These are phyloP conservation scores for Subacronicta megacephala DNA, from an alignment of 2,888 invertebrate genomes.

Conservation along the genomic window DNA sequence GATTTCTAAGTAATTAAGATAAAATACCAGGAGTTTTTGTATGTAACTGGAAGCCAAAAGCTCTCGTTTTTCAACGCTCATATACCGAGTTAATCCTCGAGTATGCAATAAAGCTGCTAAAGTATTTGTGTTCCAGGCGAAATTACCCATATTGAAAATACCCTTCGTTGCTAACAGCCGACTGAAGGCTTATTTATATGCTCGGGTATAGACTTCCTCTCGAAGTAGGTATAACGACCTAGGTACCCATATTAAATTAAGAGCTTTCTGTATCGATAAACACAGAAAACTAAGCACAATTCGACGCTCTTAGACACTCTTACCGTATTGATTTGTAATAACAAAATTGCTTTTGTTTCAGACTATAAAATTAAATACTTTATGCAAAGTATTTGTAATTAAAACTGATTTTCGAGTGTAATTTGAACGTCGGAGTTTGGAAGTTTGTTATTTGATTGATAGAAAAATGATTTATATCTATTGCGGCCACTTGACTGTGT, in stretches of 20 bases:
- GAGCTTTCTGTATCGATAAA: constrained; percentile 66
- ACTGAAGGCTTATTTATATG: constrained; percentile 85
- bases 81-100: constrained; percentile 87
- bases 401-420: constrained; percentile 65
- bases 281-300: constrained; percentile 71
- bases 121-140: constrained; percentile 87
- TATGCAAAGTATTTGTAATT: constrained; percentile 74
- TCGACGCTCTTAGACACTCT: constrained; percentile 68
- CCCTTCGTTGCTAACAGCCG: constrained; percentile 85
- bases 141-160: constrained; percentile 89
- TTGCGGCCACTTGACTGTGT: constrained; percentile 63
- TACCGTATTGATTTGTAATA: constrained; percentile 77
- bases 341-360: constrained; percentile 72
- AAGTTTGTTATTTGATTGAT: constrained; percentile 61
- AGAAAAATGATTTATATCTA: constrained; percentile 56
- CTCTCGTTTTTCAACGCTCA: constrained; percentile 86
- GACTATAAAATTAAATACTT: constrained; percentile 33
- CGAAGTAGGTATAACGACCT: constrained; percentile 68
- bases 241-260: constrained; percentile 70
- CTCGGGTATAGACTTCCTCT: constrained; percentile 71
- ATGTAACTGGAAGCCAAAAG: constrained; percentile 77
- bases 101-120: constrained; percentile 88
- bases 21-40: constrained; percentile 87
- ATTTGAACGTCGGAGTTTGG: constrained; percentile 61
- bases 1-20: constrained; percentile 89